Base-by-base conservation (phyloP, 2,797 vertebrate species). In the Spinibarbus caldwelli region DNA sequence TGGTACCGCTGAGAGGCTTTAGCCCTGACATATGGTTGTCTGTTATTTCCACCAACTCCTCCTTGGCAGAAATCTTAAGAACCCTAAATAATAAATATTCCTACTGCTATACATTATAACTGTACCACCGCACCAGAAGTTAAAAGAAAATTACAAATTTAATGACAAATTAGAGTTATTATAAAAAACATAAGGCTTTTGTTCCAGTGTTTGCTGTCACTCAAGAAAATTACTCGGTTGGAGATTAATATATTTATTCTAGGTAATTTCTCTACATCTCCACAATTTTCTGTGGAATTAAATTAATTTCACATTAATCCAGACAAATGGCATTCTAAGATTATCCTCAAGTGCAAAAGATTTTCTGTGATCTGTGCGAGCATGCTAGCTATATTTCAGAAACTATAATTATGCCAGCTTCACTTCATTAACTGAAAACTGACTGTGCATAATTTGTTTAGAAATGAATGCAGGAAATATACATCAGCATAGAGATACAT, bases 1-100 rank as follows among this genome's bases (percentile, higher is more conserved):
- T 59, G 62, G 59, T 72, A 57, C 36, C 86, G 82, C 78, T 64
- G 80, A 86, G 75, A 73, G 47, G 79, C 78, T 68, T 87, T 76
- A 86, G 70, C 54, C 73, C 54, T 82, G 84, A 73, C 47, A 21
- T 84, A 78, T 75, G 88, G 80, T 86, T 81, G 82, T 80, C 62
- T 86, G 71, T 78, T 75, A 45, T 80, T 80, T 62, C 45, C 73
- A 89, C 78, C 84, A 68, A 78, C 83, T 73, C 66, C 77, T 71
- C 34, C 43, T 17, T 0, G 36, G 23, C 76, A 83, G 78, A 86
- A 87, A 88, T 70, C 7, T 79, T 41, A 86, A 47, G 23, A 83
- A 34, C 67, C 10, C 64, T 84, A 45, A 47, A 66, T 78, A 31
- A 84, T 45, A 71, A 38, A 76, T 52, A 79, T 68, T 54, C 67